These are phyloP conservation scores for Sarcophaga rosellei DNA, from an alignment of 2,888 invertebrate genomes.

Conservation along the genomic window DNA sequence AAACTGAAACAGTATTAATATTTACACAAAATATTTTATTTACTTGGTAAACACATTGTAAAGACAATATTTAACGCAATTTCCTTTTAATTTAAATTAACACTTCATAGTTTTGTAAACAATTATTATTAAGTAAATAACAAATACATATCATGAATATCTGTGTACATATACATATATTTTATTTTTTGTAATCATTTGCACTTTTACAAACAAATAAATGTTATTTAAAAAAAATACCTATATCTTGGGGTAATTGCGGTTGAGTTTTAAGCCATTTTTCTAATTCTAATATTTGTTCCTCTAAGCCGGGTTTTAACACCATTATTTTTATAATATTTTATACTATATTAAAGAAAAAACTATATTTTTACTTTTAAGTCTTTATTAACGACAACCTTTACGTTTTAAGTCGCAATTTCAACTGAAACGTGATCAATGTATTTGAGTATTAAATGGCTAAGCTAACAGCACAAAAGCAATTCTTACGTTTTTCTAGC, in stretches of 20 bases:
- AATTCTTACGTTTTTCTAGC: background rate
- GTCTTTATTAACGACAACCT: constrained; percentile 45
- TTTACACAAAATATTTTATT: too few relatives aligned
- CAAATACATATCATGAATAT: too few relatives aligned
- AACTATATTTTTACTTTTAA: background rate
- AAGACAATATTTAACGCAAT: too few relatives aligned
- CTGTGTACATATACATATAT: background rate
- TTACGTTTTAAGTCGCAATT: constrained; percentile 59
- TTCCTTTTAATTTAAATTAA: too few relatives aligned
- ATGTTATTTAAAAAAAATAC: constrained; percentile 78
- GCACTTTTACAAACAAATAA: background rate
- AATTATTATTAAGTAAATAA: too few relatives aligned
- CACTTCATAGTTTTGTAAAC: too few relatives aligned
- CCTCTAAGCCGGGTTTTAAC: constrained; percentile 67
- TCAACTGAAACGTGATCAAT: constrained; percentile 62
- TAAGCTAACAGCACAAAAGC: constrained; percentile 15
- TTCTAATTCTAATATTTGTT: constrained; percentile 73
- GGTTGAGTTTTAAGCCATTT: constrained; percentile 85
- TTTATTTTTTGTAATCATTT: background rate
- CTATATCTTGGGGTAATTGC: constrained; percentile 86
- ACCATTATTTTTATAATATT: constrained; percentile 53
- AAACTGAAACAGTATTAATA: too few relatives aligned
- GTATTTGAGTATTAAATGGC: constrained; percentile 42
- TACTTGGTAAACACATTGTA: too few relatives aligned
- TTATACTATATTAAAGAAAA: background rate